Evolutionary conservation across 2,113 vertebrate genomes (phyloP).

Genomic region (Thalassarche chlororhynchos): DNA sequence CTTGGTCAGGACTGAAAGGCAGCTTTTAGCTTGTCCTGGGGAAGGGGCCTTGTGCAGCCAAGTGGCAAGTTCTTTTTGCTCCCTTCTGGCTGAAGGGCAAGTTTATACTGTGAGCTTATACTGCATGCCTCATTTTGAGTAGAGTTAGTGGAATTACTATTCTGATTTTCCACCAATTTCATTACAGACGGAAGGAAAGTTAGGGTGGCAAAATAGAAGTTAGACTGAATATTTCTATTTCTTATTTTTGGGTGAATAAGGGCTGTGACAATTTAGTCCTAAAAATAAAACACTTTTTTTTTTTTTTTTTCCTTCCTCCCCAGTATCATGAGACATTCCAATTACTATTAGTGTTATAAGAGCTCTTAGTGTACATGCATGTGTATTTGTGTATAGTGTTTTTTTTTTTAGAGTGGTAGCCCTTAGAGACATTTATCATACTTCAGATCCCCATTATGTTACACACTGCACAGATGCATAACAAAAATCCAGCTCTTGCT

Average conservation of each 20-base stretch:
- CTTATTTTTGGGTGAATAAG: background rate
- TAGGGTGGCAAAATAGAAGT: background rate
- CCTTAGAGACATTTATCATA: background rate
- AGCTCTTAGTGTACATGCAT: background rate
- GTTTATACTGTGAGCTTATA: background rate
- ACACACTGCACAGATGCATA: background rate
- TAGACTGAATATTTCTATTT: background rate
- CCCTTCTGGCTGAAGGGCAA: background rate
- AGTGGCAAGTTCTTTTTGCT: background rate
- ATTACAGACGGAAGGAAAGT: background rate
- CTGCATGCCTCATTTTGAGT: background rate
- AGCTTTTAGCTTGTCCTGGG: background rate
- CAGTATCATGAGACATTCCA: background rate
- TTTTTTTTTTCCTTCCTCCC: too few relatives aligned
- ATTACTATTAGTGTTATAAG: background rate
- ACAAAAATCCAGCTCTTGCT: background rate
- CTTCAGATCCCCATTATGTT: background rate
- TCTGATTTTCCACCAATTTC: background rate
- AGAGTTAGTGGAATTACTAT: background rate
- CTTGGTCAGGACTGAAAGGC: background rate
- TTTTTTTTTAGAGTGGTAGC: background rate
- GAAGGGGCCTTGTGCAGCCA: background rate
- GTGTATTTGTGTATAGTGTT: background rate
- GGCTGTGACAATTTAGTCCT: background rate
- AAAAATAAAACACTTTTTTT: background rate